Percentiles rank a stretch among this genome's conserved stretches.
phyloP scores from a whole-genome alignment of 2,888 invertebrate genomes.

The Polydrusus tereticollis region DNA sequence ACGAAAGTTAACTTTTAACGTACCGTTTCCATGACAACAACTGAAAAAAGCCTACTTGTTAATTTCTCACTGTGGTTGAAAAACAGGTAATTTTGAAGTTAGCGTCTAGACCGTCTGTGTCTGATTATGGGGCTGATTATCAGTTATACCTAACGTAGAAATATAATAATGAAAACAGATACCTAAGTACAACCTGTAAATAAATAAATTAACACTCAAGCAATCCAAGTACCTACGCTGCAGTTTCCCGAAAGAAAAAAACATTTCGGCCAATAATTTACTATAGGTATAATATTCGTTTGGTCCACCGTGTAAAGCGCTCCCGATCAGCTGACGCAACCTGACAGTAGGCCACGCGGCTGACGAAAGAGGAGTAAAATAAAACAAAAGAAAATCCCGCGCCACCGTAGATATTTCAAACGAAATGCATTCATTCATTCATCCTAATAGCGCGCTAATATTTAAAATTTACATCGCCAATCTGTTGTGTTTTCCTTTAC shows the following conservation, averaged over 20 bases:
- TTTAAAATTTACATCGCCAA: not conserved
- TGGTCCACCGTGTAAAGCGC: constrained; percentile 12
- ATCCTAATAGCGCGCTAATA: not conserved
- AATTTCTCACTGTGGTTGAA: too few relatives aligned
- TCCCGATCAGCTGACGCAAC: constrained; percentile 45
- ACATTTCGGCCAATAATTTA: too few relatives aligned
- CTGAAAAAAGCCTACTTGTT: too few relatives aligned
- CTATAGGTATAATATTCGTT: not conserved
- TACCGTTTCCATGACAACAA: too few relatives aligned
- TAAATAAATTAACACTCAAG: not conserved
- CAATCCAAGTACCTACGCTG: too few relatives aligned
- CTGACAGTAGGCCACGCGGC: constrained; percentile 41
- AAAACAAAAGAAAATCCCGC: constrained; percentile 35
- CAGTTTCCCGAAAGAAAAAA: too few relatives aligned
- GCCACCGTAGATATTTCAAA: constrained; percentile 8
- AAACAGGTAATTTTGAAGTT: too few relatives aligned
- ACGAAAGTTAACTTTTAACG: too few relatives aligned
- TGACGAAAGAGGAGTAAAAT: constrained; percentile 24
- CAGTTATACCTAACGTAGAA: too few relatives aligned
- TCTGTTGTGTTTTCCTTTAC: not conserved
- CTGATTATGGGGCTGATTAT: too few relatives aligned
- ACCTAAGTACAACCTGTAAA: not conserved
- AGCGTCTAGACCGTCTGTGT: too few relatives aligned
- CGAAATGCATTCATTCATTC: constrained; percentile 1
- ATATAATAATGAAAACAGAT: not conserved